Evolutionary conservation across 92 coral and sea anemone genomes (phyloP).

Genomic region (Paragorgia papillata): DNA sequence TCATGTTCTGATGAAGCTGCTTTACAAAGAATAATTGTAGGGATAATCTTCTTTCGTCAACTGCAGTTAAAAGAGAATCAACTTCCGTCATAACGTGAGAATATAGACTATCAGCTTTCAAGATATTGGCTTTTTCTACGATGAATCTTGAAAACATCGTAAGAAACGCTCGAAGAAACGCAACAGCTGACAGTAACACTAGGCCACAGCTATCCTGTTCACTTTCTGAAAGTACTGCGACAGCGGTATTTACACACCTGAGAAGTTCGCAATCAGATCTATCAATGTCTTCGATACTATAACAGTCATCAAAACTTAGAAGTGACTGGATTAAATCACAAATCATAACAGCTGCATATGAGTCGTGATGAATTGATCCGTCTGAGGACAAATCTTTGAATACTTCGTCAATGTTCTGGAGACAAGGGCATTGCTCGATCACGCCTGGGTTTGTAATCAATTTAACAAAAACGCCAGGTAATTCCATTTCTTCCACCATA

Average conservation of each 20-base stretch:
- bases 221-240: slow-evolving; percentile 45
- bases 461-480: slow-evolving; percentile 64
- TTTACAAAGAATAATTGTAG: slow-evolving; percentile 67
- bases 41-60: slow-evolving; percentile 38
- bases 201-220: slow-evolving; percentile 47
- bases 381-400: slow-evolving; percentile 65
- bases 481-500: slow-evolving; percentile 60
- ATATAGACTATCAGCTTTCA: slow-evolving; percentile 40
- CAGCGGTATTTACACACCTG: slow-evolving; percentile 63
- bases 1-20: slow-evolving; percentile 64
- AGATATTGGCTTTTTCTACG: slow-evolving; percentile 30
- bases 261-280: slow-evolving; percentile 69
- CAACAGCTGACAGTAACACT: slow-evolving; percentile 71
- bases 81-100: slow-evolving; percentile 68
- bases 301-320: slow-evolving; percentile 1
- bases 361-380: slow-evolving; percentile 59
- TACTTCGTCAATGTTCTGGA: slow-evolving; percentile 39
- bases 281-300: slow-evolving; percentile 63
- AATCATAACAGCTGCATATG: slow-evolving; percentile 79
- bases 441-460: slow-evolving; percentile 43
- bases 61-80: slow-evolving; percentile 49
- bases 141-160: slow-evolving; percentile 64
- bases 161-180: slow-evolving; percentile 76
- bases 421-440: slow-evolving; percentile 7
- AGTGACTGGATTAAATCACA: slow-evolving; percentile 88